Evolutionary conservation across 2,888 invertebrate species (phyloP).

Genomic region (Bellardia pandia): DNA sequence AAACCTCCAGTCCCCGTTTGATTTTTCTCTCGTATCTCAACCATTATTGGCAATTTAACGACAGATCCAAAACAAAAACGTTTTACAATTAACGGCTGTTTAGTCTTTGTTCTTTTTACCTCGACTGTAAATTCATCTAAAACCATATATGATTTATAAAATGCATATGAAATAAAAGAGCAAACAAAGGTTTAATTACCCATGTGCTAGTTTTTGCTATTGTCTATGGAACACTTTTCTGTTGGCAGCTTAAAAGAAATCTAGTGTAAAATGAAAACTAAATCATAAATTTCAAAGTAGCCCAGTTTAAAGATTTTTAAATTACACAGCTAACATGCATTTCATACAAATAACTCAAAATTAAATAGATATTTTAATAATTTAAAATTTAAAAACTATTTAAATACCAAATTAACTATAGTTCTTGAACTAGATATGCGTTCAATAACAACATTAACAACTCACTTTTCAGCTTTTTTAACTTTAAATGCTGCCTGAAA

Average conservation of each 20-base stretch:
- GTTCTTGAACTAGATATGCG: slow-evolving; percentile 1
- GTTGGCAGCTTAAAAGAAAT: slow-evolving; percentile 42
- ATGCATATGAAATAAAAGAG: slow-evolving; percentile 56
- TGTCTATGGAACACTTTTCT: slow-evolving; percentile 48
- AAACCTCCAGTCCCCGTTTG: no score
- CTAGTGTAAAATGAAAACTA: slow-evolving; percentile 31
- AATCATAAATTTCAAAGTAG: slow-evolving; percentile 51
- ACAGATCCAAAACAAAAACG: no score
- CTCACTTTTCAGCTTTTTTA: slow-evolving; percentile 38
- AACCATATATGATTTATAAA: slow-evolving; percentile 41
- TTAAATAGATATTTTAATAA: background rate
- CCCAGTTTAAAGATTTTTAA: slow-evolving; percentile 23
- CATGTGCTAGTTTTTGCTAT: slow-evolving; percentile 67
- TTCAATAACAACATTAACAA: background rate
- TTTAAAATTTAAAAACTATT: no score
- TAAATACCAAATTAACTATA: slow-evolving; percentile 1
- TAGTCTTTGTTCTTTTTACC: background rate
- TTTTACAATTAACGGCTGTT: no score
- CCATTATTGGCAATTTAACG: no score
- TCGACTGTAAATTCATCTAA: slow-evolving; percentile 13
- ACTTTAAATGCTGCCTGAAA: slow-evolving; percentile 1
- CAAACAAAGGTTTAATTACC: slow-evolving; percentile 69
- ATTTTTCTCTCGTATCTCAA: no score
- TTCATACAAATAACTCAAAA: background rate
- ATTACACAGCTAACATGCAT: background rate